phyloP scores from a whole-genome alignment of 2,888 invertebrate genomes.

The Magallana nippona region DNA sequence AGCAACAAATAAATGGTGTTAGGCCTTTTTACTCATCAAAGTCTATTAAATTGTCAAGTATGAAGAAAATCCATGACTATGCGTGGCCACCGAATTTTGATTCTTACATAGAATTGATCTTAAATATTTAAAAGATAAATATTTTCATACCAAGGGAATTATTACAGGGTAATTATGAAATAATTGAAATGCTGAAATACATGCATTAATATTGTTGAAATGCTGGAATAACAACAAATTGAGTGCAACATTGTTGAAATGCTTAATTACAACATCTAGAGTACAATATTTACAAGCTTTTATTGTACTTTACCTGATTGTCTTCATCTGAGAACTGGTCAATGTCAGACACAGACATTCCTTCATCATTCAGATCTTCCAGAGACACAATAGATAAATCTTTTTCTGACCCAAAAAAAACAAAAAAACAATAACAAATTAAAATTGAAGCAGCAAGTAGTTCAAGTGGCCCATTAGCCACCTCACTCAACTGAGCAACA shows the following conservation, averaged over 20 bases:
- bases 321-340: neutral
- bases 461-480: too few relatives aligned
- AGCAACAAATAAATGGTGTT: too few relatives aligned
- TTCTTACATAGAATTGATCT: too few relatives aligned
- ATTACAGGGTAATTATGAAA: neutral
- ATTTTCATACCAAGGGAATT: neutral
- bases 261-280: neutral
- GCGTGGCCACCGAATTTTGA: too few relatives aligned
- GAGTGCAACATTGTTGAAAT: neutral
- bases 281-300: neutral
- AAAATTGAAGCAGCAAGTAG: neutral
- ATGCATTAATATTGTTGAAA: too few relatives aligned
- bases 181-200: too few relatives aligned
- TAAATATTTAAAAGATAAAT: too few relatives aligned
- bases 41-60: too few relatives aligned
- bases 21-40: too few relatives aligned
- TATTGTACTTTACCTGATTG: neutral
- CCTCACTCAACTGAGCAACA: too few relatives aligned
- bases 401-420: neutral
- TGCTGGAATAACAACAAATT: neutral
- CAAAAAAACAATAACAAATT: neutral
- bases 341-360: neutral
- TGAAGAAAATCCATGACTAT: too few relatives aligned
- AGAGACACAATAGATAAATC: neutral
- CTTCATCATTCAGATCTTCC: conserved; percentile 1